phyloP scores from a whole-genome alignment of 2,113 vertebrate genomes.

The Ictalurus punctatus region DNA sequence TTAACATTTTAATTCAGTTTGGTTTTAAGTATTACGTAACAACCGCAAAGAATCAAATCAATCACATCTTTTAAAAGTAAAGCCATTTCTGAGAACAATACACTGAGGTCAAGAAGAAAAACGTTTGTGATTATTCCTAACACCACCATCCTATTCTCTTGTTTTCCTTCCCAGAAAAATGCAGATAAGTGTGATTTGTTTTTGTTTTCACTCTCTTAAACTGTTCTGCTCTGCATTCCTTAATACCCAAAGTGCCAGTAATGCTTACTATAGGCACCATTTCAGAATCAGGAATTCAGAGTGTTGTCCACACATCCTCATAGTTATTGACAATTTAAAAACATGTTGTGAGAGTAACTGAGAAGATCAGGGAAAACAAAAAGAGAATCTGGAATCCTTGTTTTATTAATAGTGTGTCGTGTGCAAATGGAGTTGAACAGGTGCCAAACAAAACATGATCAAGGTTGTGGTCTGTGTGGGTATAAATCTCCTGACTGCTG shows the following conservation, averaged over 20 bases:
- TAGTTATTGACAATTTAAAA: slow-evolving; percentile 60
- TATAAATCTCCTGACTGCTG: slow-evolving; percentile 64
- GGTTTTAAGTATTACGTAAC: background rate
- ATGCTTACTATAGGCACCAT: slow-evolving; percentile 37
- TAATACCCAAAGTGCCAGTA: slow-evolving; percentile 33
- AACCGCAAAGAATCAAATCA: slow-evolving; percentile 35
- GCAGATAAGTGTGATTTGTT: slow-evolving; percentile 38
- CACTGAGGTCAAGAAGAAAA: slow-evolving; percentile 39
- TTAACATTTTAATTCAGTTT: background rate
- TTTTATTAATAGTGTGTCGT: slow-evolving; percentile 45
- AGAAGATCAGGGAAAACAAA: slow-evolving; percentile 48
- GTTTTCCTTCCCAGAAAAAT: slow-evolving; percentile 33
- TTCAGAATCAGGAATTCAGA: slow-evolving; percentile 56
- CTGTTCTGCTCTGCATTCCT: slow-evolving; percentile 39
- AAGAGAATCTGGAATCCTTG: slow-evolving; percentile 30
- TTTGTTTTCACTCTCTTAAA: slow-evolving; percentile 43
- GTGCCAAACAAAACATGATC: slow-evolving; percentile 72
- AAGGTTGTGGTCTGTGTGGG: slow-evolving; percentile 65
- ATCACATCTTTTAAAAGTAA: slow-evolving; percentile 26
- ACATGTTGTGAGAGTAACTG: slow-evolving; percentile 16
- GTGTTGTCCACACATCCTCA: slow-evolving; percentile 53
- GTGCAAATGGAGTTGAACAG: slow-evolving; percentile 54
- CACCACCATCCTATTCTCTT: slow-evolving; percentile 34
- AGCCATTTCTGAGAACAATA: slow-evolving; percentile 45
- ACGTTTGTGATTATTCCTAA: slow-evolving; percentile 53